Evolutionary conservation across 2,113 vertebrate species (phyloP), one percentile per base, ranked within the genome.

Genomic region (Bagarius yarrelli): DNA sequence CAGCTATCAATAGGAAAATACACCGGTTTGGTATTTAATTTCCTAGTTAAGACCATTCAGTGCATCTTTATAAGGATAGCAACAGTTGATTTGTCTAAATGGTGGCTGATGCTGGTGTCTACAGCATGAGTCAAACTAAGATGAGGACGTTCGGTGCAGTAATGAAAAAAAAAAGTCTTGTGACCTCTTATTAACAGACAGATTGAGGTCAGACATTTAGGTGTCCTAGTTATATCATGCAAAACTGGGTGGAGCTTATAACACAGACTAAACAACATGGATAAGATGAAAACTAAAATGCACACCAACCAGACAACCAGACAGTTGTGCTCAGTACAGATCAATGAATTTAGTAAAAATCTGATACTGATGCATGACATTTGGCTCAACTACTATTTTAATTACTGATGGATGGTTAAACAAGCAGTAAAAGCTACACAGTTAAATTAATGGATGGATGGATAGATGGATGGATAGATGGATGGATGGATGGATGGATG

Each of bases 151-250:
- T 55, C 55, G 18, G 32, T 1, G 11, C 27, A 21, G 50, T 23
- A 12, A 71, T 30, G 16, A 55, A 23, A 32, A 50, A 69, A 5
- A 12, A 5, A 16, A 30, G 25, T 1, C 25, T 71, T 4, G 8
- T 71, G 69, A 52, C 44, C 8, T 25, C 15, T 30, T 30, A 32
- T 32, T 2, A 30, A 53, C 50, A 55, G 25, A 73, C 27, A 14
- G 70, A 73, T 73, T 73, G 70, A 73, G 70, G 70, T 73, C 70
- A 73, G 50, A 73, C 4, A 30, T 55, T 55, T 21, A 55, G 11
- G 11, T 73, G 70, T 32, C 27, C 52, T 19, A 55, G 70, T 32
- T 73, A 73, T 55, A 73, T 55, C 32, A 73, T 73, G 70, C 23
- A 27, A 73, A 73, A 21, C 15, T 32, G 50, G 66, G 21, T 2